Percentiles rank a stretch among this genome's conserved stretches.
These are phyloP conservation scores for Tachina grossa DNA, from an alignment of 2,888 invertebrate genomes.

Conservation along the genomic window DNA sequence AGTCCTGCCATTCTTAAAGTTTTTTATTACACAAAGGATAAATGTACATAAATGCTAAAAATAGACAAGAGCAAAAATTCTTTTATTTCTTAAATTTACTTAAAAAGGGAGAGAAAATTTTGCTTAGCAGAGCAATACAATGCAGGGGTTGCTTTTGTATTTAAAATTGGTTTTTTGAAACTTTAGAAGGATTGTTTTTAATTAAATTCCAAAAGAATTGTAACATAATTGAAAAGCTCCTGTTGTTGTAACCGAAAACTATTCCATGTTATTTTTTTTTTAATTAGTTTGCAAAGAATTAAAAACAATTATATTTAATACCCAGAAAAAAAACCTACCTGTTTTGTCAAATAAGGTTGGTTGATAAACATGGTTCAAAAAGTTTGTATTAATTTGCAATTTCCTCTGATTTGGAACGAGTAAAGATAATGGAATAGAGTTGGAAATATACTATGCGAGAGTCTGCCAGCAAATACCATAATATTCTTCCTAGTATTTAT, in stretches of 20 bases:
- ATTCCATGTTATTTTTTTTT: no score
- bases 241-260: no score
- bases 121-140: not conserved
- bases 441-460: no score
- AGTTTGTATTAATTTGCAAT: no score
- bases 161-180: not conserved
- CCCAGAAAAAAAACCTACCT: not conserved
- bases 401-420: no score
- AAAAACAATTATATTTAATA: no score
- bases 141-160: slow-evolving; percentile 10
- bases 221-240: not conserved
- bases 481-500: no score
- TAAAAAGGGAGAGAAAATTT: slow-evolving; percentile 20
- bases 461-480: no score
- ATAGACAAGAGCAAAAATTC: not conserved
- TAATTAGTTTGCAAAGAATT: no score
- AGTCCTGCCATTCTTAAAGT: slow-evolving; percentile 18
- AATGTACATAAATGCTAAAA: slow-evolving; percentile 5
- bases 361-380: no score
- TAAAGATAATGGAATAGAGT: no score
- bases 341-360: not conserved
- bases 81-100: not conserved
- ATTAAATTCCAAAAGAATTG: slow-evolving; percentile 18
- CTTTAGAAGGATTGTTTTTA: slow-evolving; percentile 46
- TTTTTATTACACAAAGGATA: slow-evolving; percentile 12